Conservation (phyloP, 64 coral and sea anemone genomes). For the Orbicella faveolata region DNA sequence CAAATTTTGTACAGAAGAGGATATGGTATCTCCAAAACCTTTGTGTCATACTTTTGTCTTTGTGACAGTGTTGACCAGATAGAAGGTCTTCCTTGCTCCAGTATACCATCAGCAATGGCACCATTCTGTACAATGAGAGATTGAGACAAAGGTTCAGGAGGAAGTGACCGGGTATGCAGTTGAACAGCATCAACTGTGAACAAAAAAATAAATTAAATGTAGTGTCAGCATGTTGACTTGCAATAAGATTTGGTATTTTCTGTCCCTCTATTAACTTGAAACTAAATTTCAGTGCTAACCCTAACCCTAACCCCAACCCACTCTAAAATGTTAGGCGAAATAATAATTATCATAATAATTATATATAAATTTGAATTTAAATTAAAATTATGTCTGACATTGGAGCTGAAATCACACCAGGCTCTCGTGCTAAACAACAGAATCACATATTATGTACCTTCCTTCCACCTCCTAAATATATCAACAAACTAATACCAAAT, state of each 20-base stretch:
- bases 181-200: neutral
- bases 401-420: too few species aligned
- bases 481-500: too few species aligned
- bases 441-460: too few species aligned
- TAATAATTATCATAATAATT: too few species aligned
- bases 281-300: too few species aligned
- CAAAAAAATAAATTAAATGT: neutral
- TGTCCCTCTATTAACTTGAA: neutral
- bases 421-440: too few species aligned
- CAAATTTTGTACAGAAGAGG: neutral
- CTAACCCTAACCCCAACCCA: too few species aligned
- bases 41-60: neutral
- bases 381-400: too few species aligned
- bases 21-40: neutral
- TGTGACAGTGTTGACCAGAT: neutral
- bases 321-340: too few species aligned
- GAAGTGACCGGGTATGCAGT: neutral
- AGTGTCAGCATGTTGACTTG: neutral
- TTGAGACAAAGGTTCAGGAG: neutral
- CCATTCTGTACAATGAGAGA: neutral
- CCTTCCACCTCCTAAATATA: too few species aligned
- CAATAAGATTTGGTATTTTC: neutral
- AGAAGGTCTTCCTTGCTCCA: neutral
- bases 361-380: too few species aligned
- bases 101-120: neutral